Evolutionary conservation across 2,797 vertebrate genomes (phyloP).

Genomic region (Falco peregrinus): DNA sequence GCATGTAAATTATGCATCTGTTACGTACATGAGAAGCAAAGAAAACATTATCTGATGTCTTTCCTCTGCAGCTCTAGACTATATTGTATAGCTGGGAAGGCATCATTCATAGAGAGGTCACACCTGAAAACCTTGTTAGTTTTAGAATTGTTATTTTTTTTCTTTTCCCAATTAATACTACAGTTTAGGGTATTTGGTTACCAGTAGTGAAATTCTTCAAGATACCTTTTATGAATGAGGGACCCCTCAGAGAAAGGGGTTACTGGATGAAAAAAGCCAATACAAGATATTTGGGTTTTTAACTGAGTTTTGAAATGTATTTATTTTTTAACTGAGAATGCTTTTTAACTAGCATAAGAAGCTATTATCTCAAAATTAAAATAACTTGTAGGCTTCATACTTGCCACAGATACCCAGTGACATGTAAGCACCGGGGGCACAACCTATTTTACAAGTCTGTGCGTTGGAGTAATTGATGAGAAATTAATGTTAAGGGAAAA

Average conservation of each 20-base stretch:
- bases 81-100: background rate
- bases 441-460: background rate
- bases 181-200: background rate
- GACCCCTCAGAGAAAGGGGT: background rate
- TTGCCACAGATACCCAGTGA: background rate
- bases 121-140: background rate
- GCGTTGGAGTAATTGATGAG: background rate
- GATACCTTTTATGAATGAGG: background rate
- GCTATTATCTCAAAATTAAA: background rate
- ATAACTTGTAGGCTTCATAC: background rate
- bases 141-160: background rate
- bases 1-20: constrained; percentile 33
- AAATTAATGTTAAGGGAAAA: background rate
- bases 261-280: background rate
- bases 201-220: background rate
- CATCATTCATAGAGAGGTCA: background rate
- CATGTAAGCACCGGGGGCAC: background rate
- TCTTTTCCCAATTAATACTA: background rate
- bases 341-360: background rate
- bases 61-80: background rate
- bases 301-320: too few relatives aligned
- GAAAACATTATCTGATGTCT: background rate
- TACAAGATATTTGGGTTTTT: background rate
- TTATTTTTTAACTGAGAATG: background rate
- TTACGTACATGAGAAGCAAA: background rate